Percentiles rank a stretch among this genome's conserved stretches.
These are phyloP conservation scores for Doris montereyensis DNA, from an alignment of 2,888 invertebrate species.

Conservation along the genomic window DNA sequence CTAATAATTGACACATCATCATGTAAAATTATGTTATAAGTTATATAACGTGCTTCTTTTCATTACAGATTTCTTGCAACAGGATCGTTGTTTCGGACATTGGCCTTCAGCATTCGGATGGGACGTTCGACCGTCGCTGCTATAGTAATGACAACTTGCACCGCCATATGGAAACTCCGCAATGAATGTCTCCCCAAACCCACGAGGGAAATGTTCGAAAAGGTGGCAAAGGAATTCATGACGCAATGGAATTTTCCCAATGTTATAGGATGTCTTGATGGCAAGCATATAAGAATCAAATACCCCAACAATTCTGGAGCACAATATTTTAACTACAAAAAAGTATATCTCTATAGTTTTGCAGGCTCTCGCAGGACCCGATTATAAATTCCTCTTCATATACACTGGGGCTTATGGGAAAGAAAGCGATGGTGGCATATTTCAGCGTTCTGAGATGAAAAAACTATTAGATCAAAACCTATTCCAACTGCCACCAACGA, in stretches of 20 bases:
- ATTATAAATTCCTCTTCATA: not conserved
- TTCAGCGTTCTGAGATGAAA: constrained; percentile 17
- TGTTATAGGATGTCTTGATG: constrained; percentile 16
- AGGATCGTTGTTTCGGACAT: not conserved
- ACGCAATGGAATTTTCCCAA: constrained; percentile 18
- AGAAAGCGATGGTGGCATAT: constrained; percentile 10
- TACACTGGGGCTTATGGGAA: constrained; percentile 13
- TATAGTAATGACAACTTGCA: constrained; percentile 13
- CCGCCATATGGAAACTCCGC: constrained; percentile 5
- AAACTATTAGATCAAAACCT: constrained; percentile 12
- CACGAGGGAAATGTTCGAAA: not conserved
- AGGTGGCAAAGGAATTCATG: constrained; percentile 9
- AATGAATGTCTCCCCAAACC: constrained; percentile 18
- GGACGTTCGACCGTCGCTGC: constrained; percentile 18
- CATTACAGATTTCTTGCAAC: constrained; percentile 18
- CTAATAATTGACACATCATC: not conserved
- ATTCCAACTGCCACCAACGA: not conserved
- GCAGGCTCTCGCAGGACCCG: constrained; percentile 13
- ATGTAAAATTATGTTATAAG: not conserved
- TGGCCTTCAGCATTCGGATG: constrained; percentile 8
- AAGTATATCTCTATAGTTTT: constrained; percentile 12
- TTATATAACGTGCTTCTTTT: not conserved
- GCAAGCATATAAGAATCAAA: constrained; percentile 14
- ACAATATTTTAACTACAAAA: constrained; percentile 3
- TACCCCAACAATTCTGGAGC: constrained; percentile 11